phyloP scores from a whole-genome alignment of 2,113 vertebrate species.

The Actenoides lindsayi region DNA sequence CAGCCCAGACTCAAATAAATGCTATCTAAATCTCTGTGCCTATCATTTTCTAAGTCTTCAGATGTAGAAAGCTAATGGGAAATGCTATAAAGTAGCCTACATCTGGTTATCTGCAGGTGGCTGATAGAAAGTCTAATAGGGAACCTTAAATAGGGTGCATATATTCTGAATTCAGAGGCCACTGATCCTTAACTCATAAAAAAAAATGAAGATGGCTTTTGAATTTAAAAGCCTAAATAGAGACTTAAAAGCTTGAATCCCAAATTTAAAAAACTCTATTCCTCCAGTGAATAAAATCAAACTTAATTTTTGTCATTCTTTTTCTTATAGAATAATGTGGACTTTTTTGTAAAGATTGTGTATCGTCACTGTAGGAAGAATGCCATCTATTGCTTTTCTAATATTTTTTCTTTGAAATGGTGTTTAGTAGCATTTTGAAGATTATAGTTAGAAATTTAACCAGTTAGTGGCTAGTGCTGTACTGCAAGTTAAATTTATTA shows the following conservation, averaged over 20 bases:
- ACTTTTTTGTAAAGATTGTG: not conserved
- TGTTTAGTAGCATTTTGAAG: not conserved
- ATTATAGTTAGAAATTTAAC: not conserved
- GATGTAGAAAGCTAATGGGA: not conserved
- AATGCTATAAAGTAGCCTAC: not conserved
- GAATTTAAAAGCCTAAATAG: not conserved
- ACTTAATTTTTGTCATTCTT: not conserved
- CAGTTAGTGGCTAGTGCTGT: not conserved
- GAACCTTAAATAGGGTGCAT: not conserved
- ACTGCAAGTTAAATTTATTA: not conserved
- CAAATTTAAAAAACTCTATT: not conserved
- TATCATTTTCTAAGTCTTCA: not conserved
- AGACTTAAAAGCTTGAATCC: not conserved
- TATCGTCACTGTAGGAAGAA: not conserved
- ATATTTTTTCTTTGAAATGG: not conserved
- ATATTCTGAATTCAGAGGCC: not conserved
- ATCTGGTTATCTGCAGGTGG: not conserved
- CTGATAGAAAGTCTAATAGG: not conserved
- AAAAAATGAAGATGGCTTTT: not conserved
- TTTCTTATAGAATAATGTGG: not conserved
- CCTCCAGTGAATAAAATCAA: not conserved
- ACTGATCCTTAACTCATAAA: not conserved
- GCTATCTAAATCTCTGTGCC: not conserved
- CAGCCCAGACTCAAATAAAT: not conserved
- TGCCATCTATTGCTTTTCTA: not conserved